phyloP scores from a whole-genome alignment of 2,888 invertebrate species.

The Cyclophora punctaria region DNA sequence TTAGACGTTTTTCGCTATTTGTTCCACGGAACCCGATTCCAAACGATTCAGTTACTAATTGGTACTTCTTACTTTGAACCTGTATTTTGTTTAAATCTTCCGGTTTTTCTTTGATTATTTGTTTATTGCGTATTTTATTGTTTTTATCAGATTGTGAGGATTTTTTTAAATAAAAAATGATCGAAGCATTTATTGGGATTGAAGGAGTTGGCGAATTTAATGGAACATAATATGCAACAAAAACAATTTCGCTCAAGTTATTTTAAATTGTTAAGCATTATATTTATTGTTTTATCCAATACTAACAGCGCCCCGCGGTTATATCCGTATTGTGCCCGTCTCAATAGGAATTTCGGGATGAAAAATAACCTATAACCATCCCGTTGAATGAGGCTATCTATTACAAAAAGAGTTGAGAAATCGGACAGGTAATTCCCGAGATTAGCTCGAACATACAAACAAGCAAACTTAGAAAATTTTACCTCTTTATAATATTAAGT shows the following conservation, averaged over 20 bases:
- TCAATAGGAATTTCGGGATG: background rate
- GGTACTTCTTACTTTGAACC: slow-evolving; percentile 43
- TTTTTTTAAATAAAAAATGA: background rate
- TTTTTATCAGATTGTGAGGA: too few relatives aligned
- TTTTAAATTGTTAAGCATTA: too few relatives aligned
- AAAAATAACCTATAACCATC: background rate
- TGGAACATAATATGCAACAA: too few relatives aligned
- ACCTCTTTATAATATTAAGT: too few relatives aligned
- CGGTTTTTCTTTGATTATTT: background rate
- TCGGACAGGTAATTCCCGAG: too few relatives aligned
- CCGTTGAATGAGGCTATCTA: too few relatives aligned
- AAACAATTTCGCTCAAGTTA: slow-evolving; percentile 1
- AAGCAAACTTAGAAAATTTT: too few relatives aligned
- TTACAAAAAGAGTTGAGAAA: too few relatives aligned
- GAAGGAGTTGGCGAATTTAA: background rate
- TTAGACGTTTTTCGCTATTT: slow-evolving; percentile 63
- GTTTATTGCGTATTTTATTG: too few relatives aligned
- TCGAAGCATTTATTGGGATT: background rate
- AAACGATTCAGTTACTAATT: slow-evolving; percentile 61
- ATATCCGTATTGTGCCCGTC: background rate
- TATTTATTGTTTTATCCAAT: background rate
- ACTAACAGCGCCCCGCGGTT: background rate
- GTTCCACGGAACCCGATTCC: slow-evolving; percentile 40
- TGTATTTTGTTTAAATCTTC: slow-evolving; percentile 32
- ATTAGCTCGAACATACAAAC: too few relatives aligned